Conservation (phyloP, 2,113 vertebrate genomes). For the Xerus inauris region DNA sequence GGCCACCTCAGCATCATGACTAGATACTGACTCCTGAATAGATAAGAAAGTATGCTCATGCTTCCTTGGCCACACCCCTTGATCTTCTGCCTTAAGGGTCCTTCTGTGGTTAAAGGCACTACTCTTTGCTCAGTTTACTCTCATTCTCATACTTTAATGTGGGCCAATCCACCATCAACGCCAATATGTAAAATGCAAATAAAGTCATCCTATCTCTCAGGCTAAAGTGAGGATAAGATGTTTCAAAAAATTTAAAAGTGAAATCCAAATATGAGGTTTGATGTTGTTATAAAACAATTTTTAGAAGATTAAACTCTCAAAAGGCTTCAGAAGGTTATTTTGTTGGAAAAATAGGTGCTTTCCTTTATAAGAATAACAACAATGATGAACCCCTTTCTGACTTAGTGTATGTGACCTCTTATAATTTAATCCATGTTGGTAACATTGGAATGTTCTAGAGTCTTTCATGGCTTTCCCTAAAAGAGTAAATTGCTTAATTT, state of each 20-base stretch:
- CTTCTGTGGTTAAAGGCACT: neutral
- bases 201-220: neutral
- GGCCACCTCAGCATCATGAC: neutral
- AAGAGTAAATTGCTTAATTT: neutral
- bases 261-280: neutral
- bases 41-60: neutral
- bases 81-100: neutral
- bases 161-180: neutral
- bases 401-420: neutral
- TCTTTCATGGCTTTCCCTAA: neutral
- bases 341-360: neutral
- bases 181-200: neutral
- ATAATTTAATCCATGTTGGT: conserved; percentile 1
- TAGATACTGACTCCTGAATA: neutral
- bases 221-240: neutral
- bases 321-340: neutral
- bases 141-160: neutral
- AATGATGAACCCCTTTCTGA: neutral
- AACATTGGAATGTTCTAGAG: neutral
- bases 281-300: neutral
- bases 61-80: neutral
- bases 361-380: neutral
- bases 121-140: neutral
- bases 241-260: conserved; percentile 53
- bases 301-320: conserved; percentile 12